Percentiles rank a stretch among this genome's conserved stretches.
Conservation (phyloP, 2,113 vertebrate species). For the Eira barbara region DNA sequence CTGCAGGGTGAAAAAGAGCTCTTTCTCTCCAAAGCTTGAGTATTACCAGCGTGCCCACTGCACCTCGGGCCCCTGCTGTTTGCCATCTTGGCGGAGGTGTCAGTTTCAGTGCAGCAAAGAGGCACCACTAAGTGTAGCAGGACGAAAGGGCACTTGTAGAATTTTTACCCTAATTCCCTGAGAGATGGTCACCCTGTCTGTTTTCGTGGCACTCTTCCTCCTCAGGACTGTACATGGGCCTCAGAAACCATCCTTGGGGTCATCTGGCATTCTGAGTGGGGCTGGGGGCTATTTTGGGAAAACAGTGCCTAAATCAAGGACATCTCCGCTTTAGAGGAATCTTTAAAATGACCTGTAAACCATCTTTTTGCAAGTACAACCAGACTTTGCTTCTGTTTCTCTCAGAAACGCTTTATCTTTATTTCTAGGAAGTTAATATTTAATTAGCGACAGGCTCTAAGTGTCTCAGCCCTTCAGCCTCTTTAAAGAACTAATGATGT, state of each 20-base stretch:
- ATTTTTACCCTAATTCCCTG: not conserved
- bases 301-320: not conserved
- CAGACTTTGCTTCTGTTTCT: not conserved
- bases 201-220: not conserved
- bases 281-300: not conserved
- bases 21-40: not conserved
- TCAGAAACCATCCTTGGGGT: not conserved
- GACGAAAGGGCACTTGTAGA: not conserved
- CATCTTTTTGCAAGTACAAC: not conserved
- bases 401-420: not conserved
- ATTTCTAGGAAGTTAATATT: constrained; percentile 15
- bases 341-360: not conserved
- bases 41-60: accelerated
- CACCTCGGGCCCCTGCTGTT: not conserved
- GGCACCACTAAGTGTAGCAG: not conserved
- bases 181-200: not conserved
- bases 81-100: not conserved
- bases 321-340: not conserved
- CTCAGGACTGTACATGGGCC: not conserved
- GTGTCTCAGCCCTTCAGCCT: not conserved
- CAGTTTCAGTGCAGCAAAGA: not conserved
- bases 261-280: not conserved
- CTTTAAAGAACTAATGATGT: not conserved
- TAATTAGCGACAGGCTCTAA: not conserved
- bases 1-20: not conserved